Conservation (phyloP, 2,797 vertebrate species). For the Sebastes reedi region DNA sequence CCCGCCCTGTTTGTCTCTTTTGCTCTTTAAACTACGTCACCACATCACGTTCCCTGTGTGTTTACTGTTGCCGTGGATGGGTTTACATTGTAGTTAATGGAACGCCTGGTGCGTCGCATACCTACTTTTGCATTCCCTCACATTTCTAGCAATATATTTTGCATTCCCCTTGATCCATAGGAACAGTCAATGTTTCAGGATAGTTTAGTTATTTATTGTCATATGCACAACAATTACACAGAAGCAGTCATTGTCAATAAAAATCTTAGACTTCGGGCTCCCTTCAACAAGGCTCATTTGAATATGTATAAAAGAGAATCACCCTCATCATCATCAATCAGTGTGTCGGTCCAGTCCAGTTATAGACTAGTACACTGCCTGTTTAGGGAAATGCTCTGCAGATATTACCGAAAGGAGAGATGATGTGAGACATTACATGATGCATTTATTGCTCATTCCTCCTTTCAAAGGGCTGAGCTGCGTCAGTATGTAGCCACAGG, state of each 20-base stretch:
- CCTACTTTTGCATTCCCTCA: neutral
- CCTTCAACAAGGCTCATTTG: neutral
- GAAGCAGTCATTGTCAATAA: neutral
- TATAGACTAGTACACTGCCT: neutral
- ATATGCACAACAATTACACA: neutral
- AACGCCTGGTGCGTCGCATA: no score
- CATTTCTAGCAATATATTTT: neutral
- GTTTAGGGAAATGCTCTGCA: neutral
- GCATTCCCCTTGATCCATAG: neutral
- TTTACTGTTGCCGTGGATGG: no score
- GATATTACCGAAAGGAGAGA: neutral
- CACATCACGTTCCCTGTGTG: no score
- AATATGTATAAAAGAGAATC: neutral
- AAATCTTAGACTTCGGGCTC: neutral
- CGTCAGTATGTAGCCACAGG: neutral
- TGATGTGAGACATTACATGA: neutral
- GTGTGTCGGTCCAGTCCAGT: neutral
- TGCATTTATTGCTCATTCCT: neutral
- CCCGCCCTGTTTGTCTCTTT: no score
- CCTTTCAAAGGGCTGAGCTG: neutral
- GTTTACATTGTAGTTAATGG: no score
- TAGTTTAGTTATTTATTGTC: neutral
- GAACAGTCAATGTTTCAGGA: no score
- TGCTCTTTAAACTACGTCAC: no score
- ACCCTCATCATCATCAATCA: neutral